Evolutionary conservation across 2,888 invertebrate genomes (phyloP), one percentile per base, ranked within the genome.

Genomic region (Macrostomum cliftonense): DNA sequence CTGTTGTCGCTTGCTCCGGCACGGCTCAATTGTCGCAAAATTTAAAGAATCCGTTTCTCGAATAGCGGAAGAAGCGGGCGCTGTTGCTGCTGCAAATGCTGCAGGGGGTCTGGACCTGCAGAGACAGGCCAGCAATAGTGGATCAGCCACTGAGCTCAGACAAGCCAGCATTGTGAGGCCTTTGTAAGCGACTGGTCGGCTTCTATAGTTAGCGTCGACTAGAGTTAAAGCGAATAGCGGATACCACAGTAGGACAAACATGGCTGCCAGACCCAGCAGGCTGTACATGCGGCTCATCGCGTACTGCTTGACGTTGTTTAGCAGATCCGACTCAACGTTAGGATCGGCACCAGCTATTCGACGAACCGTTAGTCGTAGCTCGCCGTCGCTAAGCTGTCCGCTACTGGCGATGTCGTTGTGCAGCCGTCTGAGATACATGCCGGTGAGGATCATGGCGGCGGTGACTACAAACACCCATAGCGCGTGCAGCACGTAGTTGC

Each of bases 391-490:
- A 9, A 4, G 28, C 28, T 7, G 9, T 9, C 28, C 5, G 9
- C 28, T 28, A 9, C 9, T 28, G 4, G 9, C 52, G 21, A 72
- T 61, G 56, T 69, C 65, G 43, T 81, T 75, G 71, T 83, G 82
- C 55, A 87, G 77, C 65, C 72, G 72, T 54, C 80, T 76, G 59
- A 87, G 77, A 70, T 85, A 85, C 71, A 82, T 81, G 54, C 82
- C 76, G 49, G 86, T 84, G 55, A 86, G 75, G 46, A 79, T 76
- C 46, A 86, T 80, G 71, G 86, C 86, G 60, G 85, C 80, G 53
- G 83, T 77, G 71, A 87, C 82, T 61, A 86, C 82, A 56, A 81
- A 77, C 59, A 86, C 84, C 87, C 86, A 87, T 39, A 87, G 76
- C 47, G 83, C 81, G 71, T 86, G 86, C 58, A 87, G 79, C 53